phyloP scores from a whole-genome alignment of 1,140 invertebrate genomes.

The Luehdorfia chinensis region DNA sequence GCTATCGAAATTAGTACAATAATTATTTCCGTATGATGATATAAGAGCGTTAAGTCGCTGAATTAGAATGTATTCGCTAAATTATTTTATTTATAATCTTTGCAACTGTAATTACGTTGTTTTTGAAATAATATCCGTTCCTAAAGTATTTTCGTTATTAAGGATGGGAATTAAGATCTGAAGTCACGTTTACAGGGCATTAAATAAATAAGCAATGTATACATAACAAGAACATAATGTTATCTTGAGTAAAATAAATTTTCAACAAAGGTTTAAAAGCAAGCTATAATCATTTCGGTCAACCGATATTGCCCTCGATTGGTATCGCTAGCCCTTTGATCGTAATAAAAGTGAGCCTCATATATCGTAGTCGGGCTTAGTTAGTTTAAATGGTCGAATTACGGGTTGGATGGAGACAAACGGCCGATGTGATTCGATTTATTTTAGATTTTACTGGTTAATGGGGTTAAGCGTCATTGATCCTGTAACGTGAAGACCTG shows the following conservation, averaged over 20 bases:
- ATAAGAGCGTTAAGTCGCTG: too few relatives aligned
- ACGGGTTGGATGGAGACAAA: constrained; percentile 15
- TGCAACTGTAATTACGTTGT: too few relatives aligned
- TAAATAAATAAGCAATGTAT: too few relatives aligned
- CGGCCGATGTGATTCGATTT: constrained; percentile 18
- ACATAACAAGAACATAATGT: too few relatives aligned
- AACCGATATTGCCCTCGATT: constrained; percentile 14
- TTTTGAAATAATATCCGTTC: too few relatives aligned
- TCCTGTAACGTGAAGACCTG: constrained; percentile 4
- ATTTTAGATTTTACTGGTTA: constrained; percentile 16
- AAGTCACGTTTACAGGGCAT: too few relatives aligned
- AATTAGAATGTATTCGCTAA: too few relatives aligned
- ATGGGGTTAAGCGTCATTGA: constrained; percentile 15
- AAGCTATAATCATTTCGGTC: constrained; percentile 11
- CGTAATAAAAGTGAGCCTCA: constrained; percentile 16
- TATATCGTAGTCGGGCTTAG: constrained; percentile 16
- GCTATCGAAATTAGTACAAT: too few relatives aligned
- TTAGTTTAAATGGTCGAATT: constrained; percentile 19
- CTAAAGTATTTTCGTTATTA: too few relatives aligned
- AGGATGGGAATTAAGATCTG: too few relatives aligned
- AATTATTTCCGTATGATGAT: too few relatives aligned
- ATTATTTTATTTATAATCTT: too few relatives aligned
- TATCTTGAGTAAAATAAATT: constrained; percentile 5
- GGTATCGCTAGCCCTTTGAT: constrained; percentile 15
- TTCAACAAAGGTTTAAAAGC: constrained; percentile 14